These are phyloP conservation scores for Steatocranus sp. DNA, from an alignment of 2,797 vertebrate genomes.

Conservation along the genomic window DNA sequence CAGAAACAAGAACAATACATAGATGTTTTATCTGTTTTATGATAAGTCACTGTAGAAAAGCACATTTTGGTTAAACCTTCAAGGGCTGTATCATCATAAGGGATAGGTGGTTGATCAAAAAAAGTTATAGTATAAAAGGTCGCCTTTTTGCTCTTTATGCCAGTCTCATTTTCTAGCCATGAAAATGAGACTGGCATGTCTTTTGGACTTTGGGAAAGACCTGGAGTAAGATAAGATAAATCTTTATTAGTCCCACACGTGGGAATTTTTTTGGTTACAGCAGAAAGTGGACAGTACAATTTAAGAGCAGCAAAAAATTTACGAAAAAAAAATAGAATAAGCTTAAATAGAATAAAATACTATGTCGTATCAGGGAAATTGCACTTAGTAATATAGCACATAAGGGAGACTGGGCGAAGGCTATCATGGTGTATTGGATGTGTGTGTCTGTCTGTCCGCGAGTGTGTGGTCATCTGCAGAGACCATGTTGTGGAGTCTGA, in stretches of 20 bases:
- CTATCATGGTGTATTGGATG: not conserved
- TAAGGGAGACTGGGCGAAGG: not conserved
- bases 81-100: not conserved
- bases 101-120: not conserved
- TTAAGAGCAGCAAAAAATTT: not conserved
- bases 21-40: not conserved
- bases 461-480: accelerated
- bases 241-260: not conserved
- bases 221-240: not conserved
- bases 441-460: not conserved
- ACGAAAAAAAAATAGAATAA: not conserved
- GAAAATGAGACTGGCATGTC: not conserved
- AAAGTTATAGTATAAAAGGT: not conserved
- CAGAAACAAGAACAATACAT: not conserved
- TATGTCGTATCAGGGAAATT: not conserved
- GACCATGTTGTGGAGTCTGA: not conserved
- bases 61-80: not conserved
- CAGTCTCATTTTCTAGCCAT: not conserved
- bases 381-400: not conserved
- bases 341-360: not conserved
- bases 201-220: not conserved
- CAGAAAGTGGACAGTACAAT: not conserved
- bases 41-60: not conserved
- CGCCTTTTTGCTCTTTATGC: not conserved
- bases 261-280: not conserved